Conservation (phyloP, 1,140 invertebrate genomes). For the Drosophila sp. region DNA sequence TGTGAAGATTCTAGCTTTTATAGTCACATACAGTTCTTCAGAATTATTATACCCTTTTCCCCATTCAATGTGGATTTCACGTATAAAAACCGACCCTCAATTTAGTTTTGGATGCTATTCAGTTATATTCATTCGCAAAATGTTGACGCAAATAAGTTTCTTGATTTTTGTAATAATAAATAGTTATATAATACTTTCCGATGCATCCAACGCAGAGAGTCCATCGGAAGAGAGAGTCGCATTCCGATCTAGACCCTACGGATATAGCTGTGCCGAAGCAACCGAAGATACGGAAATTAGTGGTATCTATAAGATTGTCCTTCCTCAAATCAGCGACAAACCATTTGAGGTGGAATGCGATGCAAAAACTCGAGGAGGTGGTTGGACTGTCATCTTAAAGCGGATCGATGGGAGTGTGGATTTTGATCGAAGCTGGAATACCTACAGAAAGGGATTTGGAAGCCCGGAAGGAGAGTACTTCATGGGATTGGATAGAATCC, state of each 20-base stretch:
- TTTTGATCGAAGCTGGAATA: not conserved
- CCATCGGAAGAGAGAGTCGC: no score
- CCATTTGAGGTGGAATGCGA: slow-evolving; percentile 2
- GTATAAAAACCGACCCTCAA: no score
- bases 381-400: not conserved
- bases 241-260: not conserved
- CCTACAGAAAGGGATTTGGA: not conserved
- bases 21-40: no score
- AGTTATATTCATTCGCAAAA: no score
- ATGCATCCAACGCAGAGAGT: no score
- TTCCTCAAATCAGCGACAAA: not conserved
- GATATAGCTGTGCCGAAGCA: not conserved
- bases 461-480: slow-evolving; percentile 1
- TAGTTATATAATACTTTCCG: no score
- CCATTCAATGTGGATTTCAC: no score
- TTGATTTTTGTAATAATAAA: no score
- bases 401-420: slow-evolving; percentile 2
- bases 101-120: no score
- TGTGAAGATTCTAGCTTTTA: no score
- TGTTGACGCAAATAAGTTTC: no score
- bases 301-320: not conserved
- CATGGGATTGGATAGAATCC: slow-evolving; percentile 6
- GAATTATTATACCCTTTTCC: no score
- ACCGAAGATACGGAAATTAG: not conserved
- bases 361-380: not conserved